phyloP scores from a whole-genome alignment of 1,140 invertebrate species.

The Vanessa atalanta region DNA sequence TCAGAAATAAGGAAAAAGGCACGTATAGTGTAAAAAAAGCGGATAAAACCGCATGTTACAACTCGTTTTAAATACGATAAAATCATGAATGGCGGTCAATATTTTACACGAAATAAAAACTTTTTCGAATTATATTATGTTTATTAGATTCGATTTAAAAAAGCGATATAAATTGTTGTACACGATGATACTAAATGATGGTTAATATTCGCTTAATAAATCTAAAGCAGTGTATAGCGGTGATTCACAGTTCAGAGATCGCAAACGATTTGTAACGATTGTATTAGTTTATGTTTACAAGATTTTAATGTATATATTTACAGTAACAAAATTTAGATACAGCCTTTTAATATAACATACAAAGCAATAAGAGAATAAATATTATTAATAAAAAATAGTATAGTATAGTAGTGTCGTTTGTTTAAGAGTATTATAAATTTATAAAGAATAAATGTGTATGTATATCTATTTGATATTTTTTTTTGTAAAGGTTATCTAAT shows the following conservation, averaged over 20 bases:
- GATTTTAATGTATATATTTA: not conserved
- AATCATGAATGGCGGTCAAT: not conserved
- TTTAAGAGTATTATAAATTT: too few species aligned
- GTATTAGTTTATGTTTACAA: not conserved
- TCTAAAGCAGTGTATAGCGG: slow-evolving; percentile 50
- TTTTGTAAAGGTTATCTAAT: too few species aligned
- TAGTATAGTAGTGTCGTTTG: too few species aligned
- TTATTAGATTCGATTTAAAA: not conserved
- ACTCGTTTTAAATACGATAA: too few species aligned
- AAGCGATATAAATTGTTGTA: not conserved
- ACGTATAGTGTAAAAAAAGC: too few species aligned
- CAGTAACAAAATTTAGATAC: not conserved
- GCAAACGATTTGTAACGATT: slow-evolving; percentile 48
- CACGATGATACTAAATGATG: slow-evolving; percentile 35
- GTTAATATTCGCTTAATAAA: slow-evolving; percentile 47
- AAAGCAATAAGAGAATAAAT: too few species aligned
- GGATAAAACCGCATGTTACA: too few species aligned
- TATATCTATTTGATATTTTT: too few species aligned
- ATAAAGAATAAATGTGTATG: too few species aligned
- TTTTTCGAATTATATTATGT: not conserved
- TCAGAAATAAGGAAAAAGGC: too few species aligned
- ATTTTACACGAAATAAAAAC: not conserved
- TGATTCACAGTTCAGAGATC: slow-evolving; percentile 57
- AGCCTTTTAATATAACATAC: not conserved
- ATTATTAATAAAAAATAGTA: too few species aligned